Conservation (phyloP, 2,888 invertebrate species). For the Caenorhabditis angaria region DNA sequence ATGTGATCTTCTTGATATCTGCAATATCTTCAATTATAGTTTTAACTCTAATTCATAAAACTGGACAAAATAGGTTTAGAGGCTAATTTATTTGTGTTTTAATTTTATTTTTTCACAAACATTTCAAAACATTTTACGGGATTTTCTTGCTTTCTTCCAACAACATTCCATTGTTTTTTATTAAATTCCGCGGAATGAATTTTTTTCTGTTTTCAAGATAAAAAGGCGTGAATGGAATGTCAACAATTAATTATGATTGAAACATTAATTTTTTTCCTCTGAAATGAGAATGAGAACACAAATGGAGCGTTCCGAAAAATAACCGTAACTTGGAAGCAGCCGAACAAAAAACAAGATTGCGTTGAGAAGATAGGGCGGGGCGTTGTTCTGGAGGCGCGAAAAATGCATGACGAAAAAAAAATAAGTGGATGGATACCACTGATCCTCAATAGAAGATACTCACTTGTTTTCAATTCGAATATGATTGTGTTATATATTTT, state of each 20-base stretch:
- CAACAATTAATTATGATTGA: slow-evolving; percentile 33
- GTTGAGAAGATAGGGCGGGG: slow-evolving; percentile 10
- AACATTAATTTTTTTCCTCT: slow-evolving; percentile 7
- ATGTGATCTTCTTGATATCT: slow-evolving; percentile 94
- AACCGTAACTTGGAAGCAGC: not conserved
- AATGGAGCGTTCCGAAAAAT: not conserved
- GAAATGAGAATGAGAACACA: slow-evolving; percentile 18
- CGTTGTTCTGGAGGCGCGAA: slow-evolving; percentile 3
- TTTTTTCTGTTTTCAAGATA: not conserved
- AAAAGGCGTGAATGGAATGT: slow-evolving; percentile 42
- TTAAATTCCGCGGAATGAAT: not conserved
- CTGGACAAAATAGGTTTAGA: slow-evolving; percentile 19
- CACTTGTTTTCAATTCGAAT: slow-evolving; percentile 2
- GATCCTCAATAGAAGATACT: slow-evolving; percentile 4
- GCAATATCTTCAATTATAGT: slow-evolving; percentile 94
- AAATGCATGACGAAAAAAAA: slow-evolving; percentile 31
- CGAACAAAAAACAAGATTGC: slow-evolving; percentile 6
- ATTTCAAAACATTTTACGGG: not conserved
- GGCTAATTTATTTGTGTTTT: not conserved
- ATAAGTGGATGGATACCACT: not conserved
- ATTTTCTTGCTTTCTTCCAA: not conserved
- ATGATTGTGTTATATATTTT: slow-evolving; percentile 4
- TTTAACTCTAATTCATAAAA: slow-evolving; percentile 90
- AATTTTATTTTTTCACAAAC: not conserved
- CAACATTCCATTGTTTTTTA: not conserved